A percentile compares a stretch with the other conserved stretches of the same genome.
These are phyloP conservation scores for Strigamia maritima DNA, from an alignment of 2,888 invertebrate genomes.

Conservation along the genomic window DNA sequence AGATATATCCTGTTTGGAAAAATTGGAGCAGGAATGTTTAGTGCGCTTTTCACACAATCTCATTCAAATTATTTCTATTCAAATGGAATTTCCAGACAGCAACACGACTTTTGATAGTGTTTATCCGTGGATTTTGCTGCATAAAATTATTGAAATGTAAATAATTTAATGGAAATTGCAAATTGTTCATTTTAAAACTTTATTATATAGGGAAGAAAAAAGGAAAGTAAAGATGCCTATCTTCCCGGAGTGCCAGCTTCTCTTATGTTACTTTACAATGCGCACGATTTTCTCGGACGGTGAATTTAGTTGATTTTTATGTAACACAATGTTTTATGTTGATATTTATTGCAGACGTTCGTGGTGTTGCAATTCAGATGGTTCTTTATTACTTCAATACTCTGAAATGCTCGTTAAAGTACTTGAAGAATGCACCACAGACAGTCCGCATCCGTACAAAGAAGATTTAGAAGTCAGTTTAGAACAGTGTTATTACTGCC, in stretches of 20 bases:
- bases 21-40: constrained; percentile 53
- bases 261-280: constrained; percentile 72
- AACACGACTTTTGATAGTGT: constrained; percentile 66
- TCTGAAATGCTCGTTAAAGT: constrained; percentile 62
- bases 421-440: constrained; percentile 44
- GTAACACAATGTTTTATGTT: background rate
- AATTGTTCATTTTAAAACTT: background rate
- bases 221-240: background rate
- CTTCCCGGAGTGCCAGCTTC: constrained; percentile 54
- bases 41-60: constrained; percentile 70
- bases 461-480: constrained; percentile 69
- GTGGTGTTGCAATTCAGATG: constrained; percentile 76
- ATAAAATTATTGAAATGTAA: constrained; percentile 67
- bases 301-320: constrained; percentile 46
- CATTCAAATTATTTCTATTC: constrained; percentile 70
- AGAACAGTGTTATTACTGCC: constrained; percentile 81
- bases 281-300: constrained; percentile 77
- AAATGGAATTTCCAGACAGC: constrained; percentile 68
- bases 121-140: constrained; percentile 77
- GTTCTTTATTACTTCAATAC: constrained; percentile 72
- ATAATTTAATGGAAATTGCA: constrained; percentile 8
- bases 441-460: constrained; percentile 44
- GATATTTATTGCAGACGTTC: constrained; percentile 57
- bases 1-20: constrained; percentile 35
- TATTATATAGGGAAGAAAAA: constrained; percentile 47